These are phyloP conservation scores for Drosophila jambulina DNA, from an alignment of 1,140 invertebrate species.

Conservation along the genomic window DNA sequence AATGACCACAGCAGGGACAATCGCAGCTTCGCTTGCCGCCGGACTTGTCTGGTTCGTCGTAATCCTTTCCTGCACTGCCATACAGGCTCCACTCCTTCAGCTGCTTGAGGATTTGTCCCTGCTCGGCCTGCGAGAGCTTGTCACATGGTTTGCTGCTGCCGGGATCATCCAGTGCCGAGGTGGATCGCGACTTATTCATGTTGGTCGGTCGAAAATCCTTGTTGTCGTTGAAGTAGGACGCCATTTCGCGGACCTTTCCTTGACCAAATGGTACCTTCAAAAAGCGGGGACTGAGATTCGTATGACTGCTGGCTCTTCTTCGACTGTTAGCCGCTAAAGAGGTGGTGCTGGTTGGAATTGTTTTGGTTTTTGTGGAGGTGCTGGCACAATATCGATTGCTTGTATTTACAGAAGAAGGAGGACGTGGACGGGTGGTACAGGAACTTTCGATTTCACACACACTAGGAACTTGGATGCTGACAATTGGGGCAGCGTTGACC, in stretches of 20 bases:
- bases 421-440: slow-evolving; percentile 60
- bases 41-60: slow-evolving; percentile 50
- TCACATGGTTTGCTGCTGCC: slow-evolving; percentile 46
- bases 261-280: slow-evolving; percentile 58
- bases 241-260: slow-evolving; percentile 86
- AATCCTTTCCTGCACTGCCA: slow-evolving; percentile 83
- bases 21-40: slow-evolving; percentile 36
- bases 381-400: slow-evolving; percentile 79
- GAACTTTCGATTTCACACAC: slow-evolving; percentile 79
- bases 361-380: slow-evolving; percentile 59
- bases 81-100: slow-evolving; percentile 86
- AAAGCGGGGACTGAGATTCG: slow-evolving; percentile 70
- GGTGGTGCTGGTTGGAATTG: slow-evolving; percentile 52
- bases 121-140: slow-evolving; percentile 85
- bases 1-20: slow-evolving; percentile 71
- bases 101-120: slow-evolving; percentile 86
- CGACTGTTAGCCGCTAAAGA: slow-evolving; percentile 23
- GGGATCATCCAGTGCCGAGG: slow-evolving; percentile 54
- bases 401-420: slow-evolving; percentile 75
- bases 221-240: slow-evolving; percentile 86
- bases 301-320: slow-evolving; percentile 54
- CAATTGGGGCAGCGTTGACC: slow-evolving; percentile 31
- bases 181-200: slow-evolving; percentile 65
- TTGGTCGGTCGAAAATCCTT: slow-evolving; percentile 55
- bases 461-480: slow-evolving; percentile 82